These are phyloP conservation scores for Marisa cornuarietis DNA, from an alignment of 1,140 invertebrate species.

Conservation along the genomic window DNA sequence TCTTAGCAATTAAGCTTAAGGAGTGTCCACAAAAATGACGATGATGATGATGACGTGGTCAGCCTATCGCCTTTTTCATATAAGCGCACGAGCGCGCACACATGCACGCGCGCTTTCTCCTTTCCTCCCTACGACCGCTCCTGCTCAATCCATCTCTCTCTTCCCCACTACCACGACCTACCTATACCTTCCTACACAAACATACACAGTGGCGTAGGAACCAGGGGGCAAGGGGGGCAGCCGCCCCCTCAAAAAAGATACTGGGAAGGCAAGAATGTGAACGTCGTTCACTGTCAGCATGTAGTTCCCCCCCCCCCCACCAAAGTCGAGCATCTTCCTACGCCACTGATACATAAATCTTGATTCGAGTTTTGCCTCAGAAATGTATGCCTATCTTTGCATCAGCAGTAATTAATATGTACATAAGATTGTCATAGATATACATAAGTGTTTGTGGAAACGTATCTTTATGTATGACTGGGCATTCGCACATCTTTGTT, in stretches of 20 bases:
- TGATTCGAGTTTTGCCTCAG: neutral
- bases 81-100: neutral
- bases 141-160: neutral
- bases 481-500: too few relatives aligned
- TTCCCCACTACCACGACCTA: neutral
- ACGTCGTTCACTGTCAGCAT: too few relatives aligned
- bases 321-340: too few relatives aligned
- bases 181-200: too few relatives aligned
- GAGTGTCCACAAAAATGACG: too few relatives aligned
- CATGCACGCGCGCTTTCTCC: neutral
- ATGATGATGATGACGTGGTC: neutral
- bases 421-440: neutral
- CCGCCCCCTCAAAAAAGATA: too few relatives aligned
- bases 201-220: too few relatives aligned
- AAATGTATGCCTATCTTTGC: neutral
- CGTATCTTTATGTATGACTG: constrained; percentile 5
- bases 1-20: too few relatives aligned
- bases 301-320: too few relatives aligned
- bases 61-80: neutral
- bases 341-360: neutral
- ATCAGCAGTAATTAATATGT: neutral
- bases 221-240: too few relatives aligned
- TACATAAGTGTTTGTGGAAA: neutral
- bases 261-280: too few relatives aligned
- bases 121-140: neutral